A percentile compares a stretch with the other conserved stretches of the same genome.
Evolutionary conservation across 2,113 vertebrate species (phyloP).

Genomic region (Pelmatolapia mariae): DNA sequence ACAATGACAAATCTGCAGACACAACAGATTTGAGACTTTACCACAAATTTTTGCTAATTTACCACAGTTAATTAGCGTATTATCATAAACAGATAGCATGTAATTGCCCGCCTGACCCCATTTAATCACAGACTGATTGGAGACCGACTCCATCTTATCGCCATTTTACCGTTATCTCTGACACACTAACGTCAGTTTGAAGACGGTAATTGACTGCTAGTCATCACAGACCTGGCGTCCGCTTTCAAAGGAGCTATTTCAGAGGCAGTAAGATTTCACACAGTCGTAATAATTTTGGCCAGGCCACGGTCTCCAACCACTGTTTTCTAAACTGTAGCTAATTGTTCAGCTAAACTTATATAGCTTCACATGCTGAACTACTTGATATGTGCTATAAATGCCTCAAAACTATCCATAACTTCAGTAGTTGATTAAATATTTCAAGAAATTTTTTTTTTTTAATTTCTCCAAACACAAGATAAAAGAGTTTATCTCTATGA

Average conservation of each 20-base stretch:
- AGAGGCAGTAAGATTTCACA: background rate
- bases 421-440: background rate
- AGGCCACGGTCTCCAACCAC: background rate
- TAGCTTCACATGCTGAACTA: background rate
- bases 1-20: background rate
- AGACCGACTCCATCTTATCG: background rate
- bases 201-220: background rate
- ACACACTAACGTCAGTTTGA: background rate
- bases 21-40: background rate
- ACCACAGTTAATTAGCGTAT: background rate
- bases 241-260: background rate
- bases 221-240: accelerated
- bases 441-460: background rate
- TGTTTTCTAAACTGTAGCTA: background rate
- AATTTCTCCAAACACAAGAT: background rate
- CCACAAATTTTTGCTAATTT: background rate
- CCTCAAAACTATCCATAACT: background rate
- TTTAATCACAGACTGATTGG: background rate
- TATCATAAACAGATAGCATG: background rate
- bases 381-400: background rate
- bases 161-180: background rate
- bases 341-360: background rate
- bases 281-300: background rate
- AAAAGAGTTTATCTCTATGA: background rate
- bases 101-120: background rate